Base-by-base conservation (phyloP, 2,113 vertebrate species). In the Ophthalmolycus amberensis region DNA sequence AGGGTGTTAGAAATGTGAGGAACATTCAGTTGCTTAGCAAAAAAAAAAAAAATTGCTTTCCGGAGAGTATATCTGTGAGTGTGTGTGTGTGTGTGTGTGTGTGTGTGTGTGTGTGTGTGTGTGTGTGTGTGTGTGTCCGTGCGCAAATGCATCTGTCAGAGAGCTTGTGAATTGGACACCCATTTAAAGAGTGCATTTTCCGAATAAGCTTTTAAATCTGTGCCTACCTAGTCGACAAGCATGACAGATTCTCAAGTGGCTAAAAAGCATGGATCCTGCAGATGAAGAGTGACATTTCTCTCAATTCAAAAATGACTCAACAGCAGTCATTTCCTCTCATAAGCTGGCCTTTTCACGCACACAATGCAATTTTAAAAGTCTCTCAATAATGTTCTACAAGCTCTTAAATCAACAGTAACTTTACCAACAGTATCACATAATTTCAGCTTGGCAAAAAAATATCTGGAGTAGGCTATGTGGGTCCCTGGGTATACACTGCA, bases 181-280 rank as follows among this genome's bases (percentile, higher is more conserved):
- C 62, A 68, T 90, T 89, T 84, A 84, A 86, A 82, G 77, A 81
- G 65, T 60, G 75, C 80, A 66, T 79, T 74, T 83, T 80, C 62
- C 4, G 70, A 90, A 90, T 81, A 90, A 82, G 89, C 91, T 91
- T 88, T 91, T 85, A 89, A 88, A 89, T 79, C 80, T 48, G 75
- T 44, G 67, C 77, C 72, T 71, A 75, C 71, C 71, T 70, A 76
- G 67, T 85, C 58, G 22, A 56, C 69, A 82, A 64, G 71, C 88
- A 90, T 89, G 89, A 88, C 76, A 1, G 9, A 80, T 62, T 90
- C 70, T 86, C 67, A 85, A 88, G 87, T 84, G 88, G 78, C 69
- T 84, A 69, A 89, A 90, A 90, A 83, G 72, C 60, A 79, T 62
- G 83, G 75, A 76, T 82, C 66, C 82, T 71, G 22, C 68, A 16